Evolutionary conservation across 2,113 vertebrate species (phyloP), one percentile per base, ranked within the genome.

Genomic region (Pycnonotus jocosus): DNA sequence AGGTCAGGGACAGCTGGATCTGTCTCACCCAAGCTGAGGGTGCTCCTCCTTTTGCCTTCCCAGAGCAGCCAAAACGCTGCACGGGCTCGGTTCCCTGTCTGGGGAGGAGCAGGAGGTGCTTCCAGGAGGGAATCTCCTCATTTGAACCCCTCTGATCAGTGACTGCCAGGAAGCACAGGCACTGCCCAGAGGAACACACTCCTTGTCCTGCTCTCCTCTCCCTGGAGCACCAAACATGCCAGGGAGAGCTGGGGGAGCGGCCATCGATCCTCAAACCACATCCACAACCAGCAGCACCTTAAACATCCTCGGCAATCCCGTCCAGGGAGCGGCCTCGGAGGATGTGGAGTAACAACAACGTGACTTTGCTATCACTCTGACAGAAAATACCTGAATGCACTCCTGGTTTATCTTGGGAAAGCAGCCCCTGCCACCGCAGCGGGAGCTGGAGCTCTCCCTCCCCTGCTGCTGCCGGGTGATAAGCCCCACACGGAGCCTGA

Each of bases 371-470:
- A 90, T 93, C 78, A n/a, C 78, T 89, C 48, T 45, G 95, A 82
- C 74, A 80, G 89, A 69, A 71, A 85, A 91, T 28, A 77, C 81
- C 82, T 80, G 96, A 69, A 69, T 54, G 71, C 50, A 6, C 81
- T 92, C 61, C 25, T 38, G 35, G 70, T 95, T 95, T 97, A 96
- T 97, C 95, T 95, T 27, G 89, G 72, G 78, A 90, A 93, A 44
- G 11, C 93, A 95, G 87, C 58, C 25, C 61, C 8, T 90, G 91
- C 27, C 2, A 33, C 77, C 60, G 77, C 10, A 93, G 91, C 56
- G 0, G 1, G 69, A 96, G 95, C 95, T 76, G 91, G 40, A 84
- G 91, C 94, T 54, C 73, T 85, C 58, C 22, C 91, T 92, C 70
- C 86, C 93, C 74, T 65, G 78, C 95, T 91, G 95, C 50, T 42